Conservation (phyloP, 1,140 invertebrate species). For the Coptotermes formosanus region DNA sequence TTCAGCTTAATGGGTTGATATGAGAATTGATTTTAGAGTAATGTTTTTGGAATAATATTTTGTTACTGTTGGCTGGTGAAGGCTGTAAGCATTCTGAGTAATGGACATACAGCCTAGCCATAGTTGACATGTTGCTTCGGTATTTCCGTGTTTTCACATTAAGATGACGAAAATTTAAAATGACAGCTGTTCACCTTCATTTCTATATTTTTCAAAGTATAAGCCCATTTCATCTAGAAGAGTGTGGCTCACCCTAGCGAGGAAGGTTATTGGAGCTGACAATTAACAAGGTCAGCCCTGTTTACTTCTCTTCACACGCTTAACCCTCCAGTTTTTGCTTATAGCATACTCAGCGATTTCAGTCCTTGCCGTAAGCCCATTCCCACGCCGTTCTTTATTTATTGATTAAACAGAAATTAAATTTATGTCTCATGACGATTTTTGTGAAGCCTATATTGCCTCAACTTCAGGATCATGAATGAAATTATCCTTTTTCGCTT, state of each 20-base stretch:
- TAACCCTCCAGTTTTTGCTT: background rate
- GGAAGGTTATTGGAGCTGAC: background rate
- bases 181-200: too few relatives aligned
- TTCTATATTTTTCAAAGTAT: too few relatives aligned
- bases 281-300: background rate
- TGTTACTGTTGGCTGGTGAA: too few relatives aligned
- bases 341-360: background rate
- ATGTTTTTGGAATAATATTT: too few relatives aligned
- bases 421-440: background rate
- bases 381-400: background rate
- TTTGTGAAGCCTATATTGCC: background rate
- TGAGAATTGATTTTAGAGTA: too few relatives aligned
- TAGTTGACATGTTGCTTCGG: too few relatives aligned
- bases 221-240: background rate
- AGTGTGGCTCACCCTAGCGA: background rate
- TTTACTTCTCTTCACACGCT: background rate
- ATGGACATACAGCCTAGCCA: too few relatives aligned
- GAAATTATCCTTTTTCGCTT: background rate
- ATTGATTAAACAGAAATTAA: conserved; percentile 3
- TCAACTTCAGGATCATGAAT: background rate
- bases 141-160: too few relatives aligned
- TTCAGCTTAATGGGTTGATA: too few relatives aligned
- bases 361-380: background rate
- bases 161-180: too few relatives aligned
- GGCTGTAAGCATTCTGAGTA: too few relatives aligned